Evolutionary conservation across 2,113 vertebrate species (phyloP), one percentile per base, ranked within the genome.

Genomic region (Lamprotornis superbus): DNA sequence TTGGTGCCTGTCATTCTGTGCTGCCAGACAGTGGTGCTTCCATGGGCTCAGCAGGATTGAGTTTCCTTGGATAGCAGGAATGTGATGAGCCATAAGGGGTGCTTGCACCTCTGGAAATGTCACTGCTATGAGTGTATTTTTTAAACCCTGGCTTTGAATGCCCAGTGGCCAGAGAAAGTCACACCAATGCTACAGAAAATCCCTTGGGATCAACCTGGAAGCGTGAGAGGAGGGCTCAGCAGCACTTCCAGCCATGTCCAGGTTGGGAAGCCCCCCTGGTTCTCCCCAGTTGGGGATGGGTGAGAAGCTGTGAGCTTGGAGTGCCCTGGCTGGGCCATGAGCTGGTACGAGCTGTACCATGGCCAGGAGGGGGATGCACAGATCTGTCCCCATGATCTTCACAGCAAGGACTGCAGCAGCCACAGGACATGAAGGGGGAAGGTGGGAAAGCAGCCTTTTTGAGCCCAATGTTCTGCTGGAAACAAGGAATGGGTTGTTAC

Each of bases 341-440:
- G 50, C 50, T 52, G 50, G 25, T 52, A 52, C 0, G 1, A 35
- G 30, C 71, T 59, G 2, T 12, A 0, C 13, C 12, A 11, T 2
- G 1, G 49, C 82, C 35, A 2, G 74, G 12, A 47, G n/a, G 10
- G 23, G 12, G 35, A 13, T 5, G 8, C 2, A 0, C 15, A 4
- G 17, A 2, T 59, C 17, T 44, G 33, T 15, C 33, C 88, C 52
- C 7, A 0, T 2, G 39, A 20, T 25, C 82, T 11, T 46, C 85
- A 28, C 46, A 53, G 53, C 37, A 1, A 3, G 23, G 42, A n/a
- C 67, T 68, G n/a, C 82, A 60, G 65, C 24, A 80, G 56, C 27
- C 50, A 2, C 31, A 33, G 71, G 53, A 23, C 50, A 44, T 0
- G 0, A 22, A 56, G 52, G 12, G 21, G 24, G 18, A 53, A 77